Percentiles rank a stretch among this genome's conserved stretches.
Conservation (phyloP, 2,113 vertebrate species). For the Tragulus kanchil region DNA sequence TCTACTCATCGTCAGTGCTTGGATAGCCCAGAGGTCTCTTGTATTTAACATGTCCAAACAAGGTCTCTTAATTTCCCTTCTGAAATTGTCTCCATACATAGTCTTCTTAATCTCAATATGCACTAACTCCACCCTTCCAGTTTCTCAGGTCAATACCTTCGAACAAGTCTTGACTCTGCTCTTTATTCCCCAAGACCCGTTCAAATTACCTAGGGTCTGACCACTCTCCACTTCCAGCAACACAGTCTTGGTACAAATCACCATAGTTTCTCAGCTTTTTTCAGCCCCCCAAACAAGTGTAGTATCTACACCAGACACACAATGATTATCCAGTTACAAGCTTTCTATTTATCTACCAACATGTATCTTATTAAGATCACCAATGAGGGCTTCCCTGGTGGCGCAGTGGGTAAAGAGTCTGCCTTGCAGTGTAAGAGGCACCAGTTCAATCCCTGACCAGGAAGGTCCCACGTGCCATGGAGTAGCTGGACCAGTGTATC, state of each 20-base stretch:
- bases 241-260: not conserved
- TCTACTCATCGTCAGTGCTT: not conserved
- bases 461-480: not conserved
- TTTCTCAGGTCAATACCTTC: not conserved
- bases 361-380: not conserved
- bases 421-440: not conserved
- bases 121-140: not conserved
- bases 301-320: too few relatives aligned
- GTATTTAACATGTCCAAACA: not conserved
- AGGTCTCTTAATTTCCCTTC: not conserved
- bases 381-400: not conserved
- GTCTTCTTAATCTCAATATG: not conserved
- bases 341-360: not conserved
- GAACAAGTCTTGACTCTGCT: not conserved
- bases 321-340: too few relatives aligned
- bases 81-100: not conserved
- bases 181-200: not conserved
- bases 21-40: not conserved
- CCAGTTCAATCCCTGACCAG: not conserved
- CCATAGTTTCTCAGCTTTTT: not conserved
- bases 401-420: not conserved
- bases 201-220: not conserved
- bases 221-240: not conserved
- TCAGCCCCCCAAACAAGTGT: too few relatives aligned
- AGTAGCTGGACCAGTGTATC: too few relatives aligned